phyloP scores from a whole-genome alignment of 1,140 invertebrate species.

The Melipona quadrifasciata region DNA sequence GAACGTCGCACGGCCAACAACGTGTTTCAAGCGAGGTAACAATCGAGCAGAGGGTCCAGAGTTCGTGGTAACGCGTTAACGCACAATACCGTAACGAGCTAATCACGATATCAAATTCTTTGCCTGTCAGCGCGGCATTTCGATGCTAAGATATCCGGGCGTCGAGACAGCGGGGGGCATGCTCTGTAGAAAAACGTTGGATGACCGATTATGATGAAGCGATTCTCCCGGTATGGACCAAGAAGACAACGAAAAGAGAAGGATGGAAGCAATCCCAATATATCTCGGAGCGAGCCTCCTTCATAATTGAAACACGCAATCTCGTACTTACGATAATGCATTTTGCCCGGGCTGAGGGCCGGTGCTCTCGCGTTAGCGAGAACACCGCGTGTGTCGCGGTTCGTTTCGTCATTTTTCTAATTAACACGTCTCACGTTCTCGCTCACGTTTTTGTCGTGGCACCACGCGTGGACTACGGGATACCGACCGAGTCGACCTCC shows the following conservation, averaged over 20 bases:
- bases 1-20: neutral
- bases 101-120: conserved; percentile 82
- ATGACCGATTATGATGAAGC: conserved; percentile 82
- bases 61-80: conserved; percentile 68
- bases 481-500: neutral
- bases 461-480: neutral
- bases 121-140: conserved; percentile 80
- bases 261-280: conserved; percentile 69
- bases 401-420: conserved; percentile 49
- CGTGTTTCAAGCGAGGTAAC: conserved; percentile 19
- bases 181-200: conserved; percentile 72
- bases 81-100: conserved; percentile 77
- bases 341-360: conserved; percentile 39
- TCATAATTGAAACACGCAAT: conserved; percentile 81
- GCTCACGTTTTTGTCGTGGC: neutral
- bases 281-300: conserved; percentile 62
- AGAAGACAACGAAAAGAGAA: conserved; percentile 46
- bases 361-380: neutral
- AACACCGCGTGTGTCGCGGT: conserved; percentile 22
- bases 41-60: conserved; percentile 53
- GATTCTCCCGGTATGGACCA: conserved; percentile 68
- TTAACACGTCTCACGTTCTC: conserved; percentile 42
- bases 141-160: conserved; percentile 80
- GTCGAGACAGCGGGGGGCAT: conserved; percentile 72
- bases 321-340: conserved; percentile 75